Conservation (phyloP, 2,113 vertebrate genomes). For the Epinephelus cyanopodus region DNA sequence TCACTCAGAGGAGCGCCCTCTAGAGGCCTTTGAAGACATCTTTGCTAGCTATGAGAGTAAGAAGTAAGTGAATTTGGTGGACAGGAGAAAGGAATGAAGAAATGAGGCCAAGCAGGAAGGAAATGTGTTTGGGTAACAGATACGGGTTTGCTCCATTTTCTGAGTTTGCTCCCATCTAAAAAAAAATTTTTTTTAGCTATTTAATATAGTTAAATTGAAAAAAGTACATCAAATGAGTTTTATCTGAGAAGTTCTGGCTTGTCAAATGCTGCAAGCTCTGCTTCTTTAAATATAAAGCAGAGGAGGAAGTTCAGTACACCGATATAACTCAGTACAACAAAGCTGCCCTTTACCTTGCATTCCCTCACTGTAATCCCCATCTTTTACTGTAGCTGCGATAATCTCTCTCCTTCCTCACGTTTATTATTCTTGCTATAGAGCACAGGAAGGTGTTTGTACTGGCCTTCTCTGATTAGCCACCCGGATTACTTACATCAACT, state of each 20-base stretch:
- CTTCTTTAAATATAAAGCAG: neutral
- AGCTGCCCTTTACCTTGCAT: constrained; percentile 36
- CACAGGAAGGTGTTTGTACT: constrained; percentile 61
- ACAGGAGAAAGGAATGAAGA: constrained; percentile 58
- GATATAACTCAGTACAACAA: neutral
- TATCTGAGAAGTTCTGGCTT: neutral
- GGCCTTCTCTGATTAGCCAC: constrained; percentile 57
- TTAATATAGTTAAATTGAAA: neutral
- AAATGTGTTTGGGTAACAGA: constrained; percentile 46
- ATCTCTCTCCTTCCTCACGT: constrained; percentile 38
- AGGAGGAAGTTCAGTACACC: neutral
- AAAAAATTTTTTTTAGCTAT: neutral
- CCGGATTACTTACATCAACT: constrained; percentile 54
- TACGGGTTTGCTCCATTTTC: constrained; percentile 36
- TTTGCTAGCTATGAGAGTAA: constrained; percentile 98
- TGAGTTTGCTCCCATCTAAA: constrained; percentile 51
- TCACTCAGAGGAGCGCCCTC: constrained; percentile 95
- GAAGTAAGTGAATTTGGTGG: constrained; percentile 92
- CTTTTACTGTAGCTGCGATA: constrained; percentile 22
- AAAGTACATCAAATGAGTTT: neutral
- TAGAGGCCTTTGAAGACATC: constrained; percentile 98
- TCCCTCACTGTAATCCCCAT: constrained; percentile 23
- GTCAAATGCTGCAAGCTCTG: neutral
- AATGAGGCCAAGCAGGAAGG: constrained; percentile 78
- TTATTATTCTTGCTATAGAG: constrained; percentile 66